Evolutionary conservation across 2,888 invertebrate species (phyloP).

Genomic region (Ceraclea dissimilis): DNA sequence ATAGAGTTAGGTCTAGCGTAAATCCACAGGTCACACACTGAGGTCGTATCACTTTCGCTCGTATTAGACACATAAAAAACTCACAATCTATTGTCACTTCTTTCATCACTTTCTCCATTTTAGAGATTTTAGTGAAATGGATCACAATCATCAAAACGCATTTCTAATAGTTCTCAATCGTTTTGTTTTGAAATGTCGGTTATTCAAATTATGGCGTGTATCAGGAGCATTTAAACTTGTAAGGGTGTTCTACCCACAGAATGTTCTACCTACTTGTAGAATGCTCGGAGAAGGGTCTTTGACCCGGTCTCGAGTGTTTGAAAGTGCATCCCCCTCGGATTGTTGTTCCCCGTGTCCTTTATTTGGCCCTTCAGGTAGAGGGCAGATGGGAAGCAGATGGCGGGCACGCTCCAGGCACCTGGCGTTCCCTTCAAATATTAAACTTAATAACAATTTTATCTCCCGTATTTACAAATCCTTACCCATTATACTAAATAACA

Average conservation of each 20-base stretch:
- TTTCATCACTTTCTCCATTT: slow-evolving; percentile 27
- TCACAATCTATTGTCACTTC: slow-evolving; percentile 23
- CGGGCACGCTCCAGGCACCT: slow-evolving; percentile 20
- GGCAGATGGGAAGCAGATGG: slow-evolving; percentile 17
- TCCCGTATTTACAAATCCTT: too few relatives aligned
- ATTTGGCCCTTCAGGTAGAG: not conserved
- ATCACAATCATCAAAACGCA: not conserved
- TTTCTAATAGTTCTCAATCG: too few relatives aligned
- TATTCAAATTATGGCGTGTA: too few relatives aligned
- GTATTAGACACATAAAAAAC: slow-evolving; percentile 21
- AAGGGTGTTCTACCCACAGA: too few relatives aligned
- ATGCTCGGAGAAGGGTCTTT: not conserved
- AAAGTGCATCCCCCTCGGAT: slow-evolving; percentile 9
- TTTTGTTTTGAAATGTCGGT: too few relatives aligned
- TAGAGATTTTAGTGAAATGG: not conserved
- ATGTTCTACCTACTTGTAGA: too few relatives aligned
- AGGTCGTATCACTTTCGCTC: slow-evolving; percentile 30
- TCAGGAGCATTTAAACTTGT: too few relatives aligned
- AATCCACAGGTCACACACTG: slow-evolving; percentile 14
- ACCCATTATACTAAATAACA: too few relatives aligned
- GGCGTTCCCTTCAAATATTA: slow-evolving; percentile 3
- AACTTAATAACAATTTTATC: too few relatives aligned
- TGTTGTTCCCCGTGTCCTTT: slow-evolving; percentile 3
- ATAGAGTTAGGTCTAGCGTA: too few relatives aligned
- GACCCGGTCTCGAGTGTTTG: too few relatives aligned